Base-by-base conservation (phyloP, 2,113 vertebrate species). In the Rhinopithecus roxellana region DNA sequence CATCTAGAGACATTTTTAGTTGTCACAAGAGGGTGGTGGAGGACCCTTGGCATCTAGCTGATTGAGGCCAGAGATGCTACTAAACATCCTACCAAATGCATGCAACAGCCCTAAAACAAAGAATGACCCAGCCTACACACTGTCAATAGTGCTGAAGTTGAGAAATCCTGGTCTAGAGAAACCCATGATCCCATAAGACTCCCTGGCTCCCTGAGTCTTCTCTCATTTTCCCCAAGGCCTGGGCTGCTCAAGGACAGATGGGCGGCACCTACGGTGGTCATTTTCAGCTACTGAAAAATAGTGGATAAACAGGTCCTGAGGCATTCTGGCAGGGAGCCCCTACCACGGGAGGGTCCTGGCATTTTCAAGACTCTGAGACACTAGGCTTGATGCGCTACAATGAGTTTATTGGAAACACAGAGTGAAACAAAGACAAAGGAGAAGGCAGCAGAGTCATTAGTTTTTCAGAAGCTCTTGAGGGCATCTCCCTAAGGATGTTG, bases 391-490 rank as follows among this genome's bases (percentile, higher is more conserved):
- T 96, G 82, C n/a, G 81, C 97, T 97, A 88, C 95, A 94, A 59
- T 93, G 57, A 94, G 90, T 98, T 98, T 98, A 98, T 98, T 98
- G 84, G 85, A 97, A 93, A 96, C 48, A 52, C n/a, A 90, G 87
- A 90, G 72, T 45, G 87, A 97, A 75, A 93, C 88, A 90, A 96
- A 94, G 96, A 89, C 75, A 48, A n/a, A 86, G 2, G 14, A 25
- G 93, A 80, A 52, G 69, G 82, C 48, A 52, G 74, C 57, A 64
- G 93, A 94, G 78, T 79, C 90, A 35, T 0, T 72, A 89, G 93
- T 72, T 85, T 83, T 86, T 27, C 18, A 59, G 87, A 88, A 92
- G 61, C 79, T 81, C 83, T 81, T 75, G 43, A 35, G 13, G 72
- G 84, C 52, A 79, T 89, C 50, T 72, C 32, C 11, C 50, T 23